Base-by-base conservation (phyloP, 2,113 vertebrate genomes). In the Steatornis caripensis region DNA sequence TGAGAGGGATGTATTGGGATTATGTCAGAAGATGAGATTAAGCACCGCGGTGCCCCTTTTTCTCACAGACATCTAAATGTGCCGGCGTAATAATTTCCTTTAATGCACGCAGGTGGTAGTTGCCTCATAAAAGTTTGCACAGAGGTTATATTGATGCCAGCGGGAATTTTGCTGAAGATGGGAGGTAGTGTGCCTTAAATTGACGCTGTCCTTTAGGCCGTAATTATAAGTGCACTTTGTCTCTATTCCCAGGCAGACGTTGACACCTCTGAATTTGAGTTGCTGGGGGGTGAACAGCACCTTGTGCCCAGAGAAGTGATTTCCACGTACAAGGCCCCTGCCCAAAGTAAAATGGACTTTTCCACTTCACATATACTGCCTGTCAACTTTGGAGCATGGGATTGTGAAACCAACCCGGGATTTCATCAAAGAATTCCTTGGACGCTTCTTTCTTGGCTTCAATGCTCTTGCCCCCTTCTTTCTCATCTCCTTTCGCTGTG, bases 241-340 rank as follows among this genome's bases (percentile, higher is more conserved):
- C 86, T 81, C 5, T 14, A 0, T 53, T 86, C 76, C 79, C 72
- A 17, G 80, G 26, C 48, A 11, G 77, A 39, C 12, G 11, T 5
- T 65, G 34, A 57, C 65, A 62, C 66, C 62, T 91, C 66, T 32
- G 36, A 64, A 10, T 62, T 15, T 5, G 65, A 45, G 85, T 26
- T 70, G 32, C 72, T 71, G 64, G 53, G 60, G 64, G 37, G 49
- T 74, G 83, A 90, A 5, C 34, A 6, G 74, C 3, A 0, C 43
- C 57, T 39, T 55, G 17, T 69, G 57, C 64, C 69, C 3, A 2
- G 34, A 72, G 69, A 49, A 65, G 71, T 5, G 46, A 37, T 69
- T 82, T 81, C 60, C 72, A n/a, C 1, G 0, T 19, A 5, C 0
- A 0, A 27, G 64, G 8, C 27, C 45, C 19, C 69, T 8, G 0